Base-by-base conservation (phyloP, 2,888 invertebrate genomes). In the Nomada goodeniana region DNA sequence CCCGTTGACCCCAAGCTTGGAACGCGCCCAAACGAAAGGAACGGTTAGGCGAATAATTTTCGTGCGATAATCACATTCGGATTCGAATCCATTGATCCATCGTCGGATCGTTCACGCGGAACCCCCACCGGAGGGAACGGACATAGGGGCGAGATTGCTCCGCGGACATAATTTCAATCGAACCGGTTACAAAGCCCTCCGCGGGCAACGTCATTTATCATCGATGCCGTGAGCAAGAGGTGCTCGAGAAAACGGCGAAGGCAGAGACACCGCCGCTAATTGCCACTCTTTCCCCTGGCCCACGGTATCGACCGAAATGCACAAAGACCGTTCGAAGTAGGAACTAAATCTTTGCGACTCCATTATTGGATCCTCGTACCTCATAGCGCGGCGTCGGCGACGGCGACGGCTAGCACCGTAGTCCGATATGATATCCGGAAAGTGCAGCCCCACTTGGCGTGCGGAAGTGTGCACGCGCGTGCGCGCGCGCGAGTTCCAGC, bases 301-400 rank as follows among this genome's bases (percentile, higher is more conserved):
- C 36, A 13, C 44, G 68, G 36, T 80, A 83, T 75, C 82, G 77
- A 70, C 61, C 60, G 78, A 60, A 78, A 76, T 78, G 80, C 78
- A 72, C 63, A 74, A 63, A 74, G 78, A 64, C 64, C 65, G 63
- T 2, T 57, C 76, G 29, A 72, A 80, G 86, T 82, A 80, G 84
- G 69, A 83, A 84, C 80, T 87, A 87, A 87, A 87, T 88, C 87
- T 87, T 88, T 88, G 87, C 81, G 88, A 87, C 88, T 87, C 86
- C 84, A 88, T 87, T 87, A 87, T 87, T 88, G 84, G 88, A 88
- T 86, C 77, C 80, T 79, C 86, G 15, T 82, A 77, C 67, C 80
- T 57, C 65, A 10, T 2, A n/a, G 11, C 13, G 23, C 5, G 61
- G 10, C 44, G 44, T 75, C 29, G 65, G 67, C 13, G 36, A 26